Evolutionary conservation across 1,140 invertebrate species (phyloP).

Genomic region (Calycopis cecrops): DNA sequence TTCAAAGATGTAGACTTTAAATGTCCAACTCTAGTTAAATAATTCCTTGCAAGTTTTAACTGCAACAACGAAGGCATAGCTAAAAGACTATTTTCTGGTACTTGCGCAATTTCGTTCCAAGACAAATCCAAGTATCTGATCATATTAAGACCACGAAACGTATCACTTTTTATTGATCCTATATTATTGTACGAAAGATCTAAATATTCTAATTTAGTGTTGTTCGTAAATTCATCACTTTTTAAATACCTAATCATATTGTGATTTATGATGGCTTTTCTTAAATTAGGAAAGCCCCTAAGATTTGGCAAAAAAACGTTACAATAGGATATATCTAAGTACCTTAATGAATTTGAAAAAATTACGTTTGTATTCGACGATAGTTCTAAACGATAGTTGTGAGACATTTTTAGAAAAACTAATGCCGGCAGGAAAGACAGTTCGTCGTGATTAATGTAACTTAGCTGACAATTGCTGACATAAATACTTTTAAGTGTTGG

Average conservation of each 20-base stretch:
- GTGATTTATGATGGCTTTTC: conserved; percentile 74
- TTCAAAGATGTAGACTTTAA: conserved; percentile 75
- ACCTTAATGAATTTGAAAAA: conserved; percentile 74
- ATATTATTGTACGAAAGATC: conserved; percentile 81
- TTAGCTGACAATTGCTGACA: conserved; percentile 75
- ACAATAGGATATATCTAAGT: conserved; percentile 79
- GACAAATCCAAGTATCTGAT: conserved; percentile 79
- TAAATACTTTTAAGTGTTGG: conserved; percentile 73
- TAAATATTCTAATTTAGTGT: conserved; percentile 76
- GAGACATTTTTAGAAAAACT: conserved; percentile 68
- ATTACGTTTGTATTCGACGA: conserved; percentile 49
- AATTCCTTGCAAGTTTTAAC: conserved; percentile 80
- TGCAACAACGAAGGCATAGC: conserved; percentile 75
- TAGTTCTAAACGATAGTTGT: conserved; percentile 73
- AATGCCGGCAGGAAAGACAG: conserved; percentile 70
- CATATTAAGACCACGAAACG: conserved; percentile 75
- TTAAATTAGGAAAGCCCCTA: conserved; percentile 77
- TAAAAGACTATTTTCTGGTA: conserved; percentile 74
- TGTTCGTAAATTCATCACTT: conserved; percentile 77
- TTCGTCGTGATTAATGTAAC: conserved; percentile 61
- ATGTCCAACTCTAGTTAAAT: conserved; percentile 76
- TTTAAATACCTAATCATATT: conserved; percentile 77
- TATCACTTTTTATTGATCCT: conserved; percentile 68
- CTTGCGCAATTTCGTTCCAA: conserved; percentile 77
- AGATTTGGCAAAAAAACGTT: conserved; percentile 78